Conservation (phyloP, 2,113 vertebrate species). For the Echinops telfairi region DNA sequence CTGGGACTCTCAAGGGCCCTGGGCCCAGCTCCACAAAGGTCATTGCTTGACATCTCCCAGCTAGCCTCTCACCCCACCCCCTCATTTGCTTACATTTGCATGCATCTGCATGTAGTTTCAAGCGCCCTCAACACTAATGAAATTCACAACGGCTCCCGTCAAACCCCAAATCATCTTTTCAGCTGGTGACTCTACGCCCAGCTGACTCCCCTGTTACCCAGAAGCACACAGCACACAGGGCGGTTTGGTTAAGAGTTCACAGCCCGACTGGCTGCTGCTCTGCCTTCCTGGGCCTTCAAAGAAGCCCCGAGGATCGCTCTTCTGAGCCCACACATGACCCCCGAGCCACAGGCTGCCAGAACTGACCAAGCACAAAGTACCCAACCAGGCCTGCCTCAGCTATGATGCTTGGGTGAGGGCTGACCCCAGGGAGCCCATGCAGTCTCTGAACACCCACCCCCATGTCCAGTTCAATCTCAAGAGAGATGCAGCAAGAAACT, state of each 20-base stretch:
- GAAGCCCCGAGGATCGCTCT: not conserved
- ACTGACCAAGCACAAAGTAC: not conserved
- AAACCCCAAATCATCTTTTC: slow-evolving; percentile 33
- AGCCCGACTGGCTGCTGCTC: not conserved
- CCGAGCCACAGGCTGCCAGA: not conserved
- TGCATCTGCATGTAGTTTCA: slow-evolving; percentile 56
- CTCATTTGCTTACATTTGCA: slow-evolving; percentile 73
- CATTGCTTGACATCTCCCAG: slow-evolving; percentile 54
- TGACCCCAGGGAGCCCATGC: not conserved
- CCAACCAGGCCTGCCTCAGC: not conserved
- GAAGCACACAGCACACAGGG: not conserved
- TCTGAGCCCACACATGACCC: not conserved
- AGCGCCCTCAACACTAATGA: slow-evolving; percentile 57
- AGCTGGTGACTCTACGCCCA: not conserved
- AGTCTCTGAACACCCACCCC: not conserved
- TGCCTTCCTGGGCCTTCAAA: not conserved
- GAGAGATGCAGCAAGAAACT: not conserved
- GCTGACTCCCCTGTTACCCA: slow-evolving; percentile 5
- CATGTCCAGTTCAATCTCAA: not conserved
- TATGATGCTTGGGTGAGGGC: not conserved
- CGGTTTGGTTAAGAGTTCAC: not conserved
- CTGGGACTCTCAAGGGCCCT: not conserved
- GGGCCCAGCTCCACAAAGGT: slow-evolving; percentile 57
- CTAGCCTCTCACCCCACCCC: slow-evolving; percentile 14
- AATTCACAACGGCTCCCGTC: slow-evolving; percentile 49